Evolutionary conservation across 2,113 vertebrate genomes (phyloP).

Genomic region (Forbesichthys agassizii): DNA sequence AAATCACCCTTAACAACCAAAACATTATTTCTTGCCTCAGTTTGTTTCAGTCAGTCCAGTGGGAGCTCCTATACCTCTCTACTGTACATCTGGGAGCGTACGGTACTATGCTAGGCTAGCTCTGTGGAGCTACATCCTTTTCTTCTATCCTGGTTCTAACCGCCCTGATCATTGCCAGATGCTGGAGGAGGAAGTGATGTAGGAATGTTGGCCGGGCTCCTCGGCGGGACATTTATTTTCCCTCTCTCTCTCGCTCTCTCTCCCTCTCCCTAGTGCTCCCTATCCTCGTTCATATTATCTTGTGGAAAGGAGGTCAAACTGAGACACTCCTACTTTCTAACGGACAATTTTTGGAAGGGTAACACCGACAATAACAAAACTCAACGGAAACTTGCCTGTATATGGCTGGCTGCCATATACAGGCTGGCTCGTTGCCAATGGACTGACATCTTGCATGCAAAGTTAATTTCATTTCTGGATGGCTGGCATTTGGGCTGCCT

Average conservation of each 20-base stretch:
- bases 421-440: background rate
- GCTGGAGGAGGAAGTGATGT: slow-evolving; percentile 76
- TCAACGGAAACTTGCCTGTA: background rate
- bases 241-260: background rate
- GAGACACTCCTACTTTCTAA: slow-evolving; percentile 53
- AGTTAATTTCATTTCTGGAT: no score
- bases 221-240: slow-evolving; percentile 56
- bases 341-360: slow-evolving; percentile 43
- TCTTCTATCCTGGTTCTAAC: slow-evolving; percentile 15
- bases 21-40: slow-evolving; percentile 23
- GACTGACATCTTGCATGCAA: no score
- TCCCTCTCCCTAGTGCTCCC: background rate
- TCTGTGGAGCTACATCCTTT: slow-evolving; percentile 40
- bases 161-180: slow-evolving; percentile 77
- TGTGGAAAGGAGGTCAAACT: slow-evolving; percentile 70
- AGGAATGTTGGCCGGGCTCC: slow-evolving; percentile 64
- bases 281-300: slow-evolving; percentile 43
- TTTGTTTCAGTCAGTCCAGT: slow-evolving; percentile 45
- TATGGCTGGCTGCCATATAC: slow-evolving; percentile 8
- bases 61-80: slow-evolving; percentile 31
- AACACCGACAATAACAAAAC: slow-evolving; percentile 27
- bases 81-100: slow-evolving; percentile 35
- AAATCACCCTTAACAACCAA: background rate
- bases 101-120: slow-evolving; percentile 15
- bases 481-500: no score